Percentiles rank a stretch among this genome's conserved stretches.
These are phyloP conservation scores for Tetrao urogallus DNA, from an alignment of 2,113 vertebrate genomes.

Conservation along the genomic window DNA sequence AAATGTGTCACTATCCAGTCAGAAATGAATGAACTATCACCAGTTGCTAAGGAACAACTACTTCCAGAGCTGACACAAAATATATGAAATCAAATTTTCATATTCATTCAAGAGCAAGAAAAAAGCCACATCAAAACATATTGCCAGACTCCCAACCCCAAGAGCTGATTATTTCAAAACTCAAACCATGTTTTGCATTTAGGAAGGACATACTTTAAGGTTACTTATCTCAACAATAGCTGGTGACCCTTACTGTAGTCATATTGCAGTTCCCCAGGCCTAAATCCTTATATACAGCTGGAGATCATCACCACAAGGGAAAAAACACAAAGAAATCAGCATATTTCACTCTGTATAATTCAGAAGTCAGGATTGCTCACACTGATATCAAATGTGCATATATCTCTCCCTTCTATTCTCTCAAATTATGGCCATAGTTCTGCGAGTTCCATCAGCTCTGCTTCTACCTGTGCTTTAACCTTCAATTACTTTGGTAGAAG, in stretches of 20 bases:
- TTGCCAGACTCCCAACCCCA: fast-evolving
- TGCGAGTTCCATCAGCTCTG: not conserved
- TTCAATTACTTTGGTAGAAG: not conserved
- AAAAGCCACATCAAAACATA: fast-evolving
- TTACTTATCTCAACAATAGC: not conserved
- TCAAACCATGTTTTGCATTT: not conserved
- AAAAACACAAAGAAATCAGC: fast-evolving
- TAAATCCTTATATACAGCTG: not conserved
- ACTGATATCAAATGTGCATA: not conserved
- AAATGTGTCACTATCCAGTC: not conserved
- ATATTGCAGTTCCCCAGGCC: not conserved
- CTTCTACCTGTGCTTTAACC: not conserved
- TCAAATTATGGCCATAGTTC: not conserved
- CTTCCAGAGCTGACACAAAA: not conserved
- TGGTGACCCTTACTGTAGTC: not conserved
- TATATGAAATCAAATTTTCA: not conserved
- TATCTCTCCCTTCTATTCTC: not conserved
- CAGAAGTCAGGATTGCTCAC: not conserved
- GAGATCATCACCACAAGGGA: not conserved
- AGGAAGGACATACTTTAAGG: not conserved
- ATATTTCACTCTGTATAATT: not conserved
- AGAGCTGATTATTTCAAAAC: not conserved
- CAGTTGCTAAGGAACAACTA: not conserved
- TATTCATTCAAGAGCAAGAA: not conserved
- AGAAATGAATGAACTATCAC: not conserved